phyloP scores from a whole-genome alignment of 2,797 vertebrate species.

The Gallinago solitaria region DNA sequence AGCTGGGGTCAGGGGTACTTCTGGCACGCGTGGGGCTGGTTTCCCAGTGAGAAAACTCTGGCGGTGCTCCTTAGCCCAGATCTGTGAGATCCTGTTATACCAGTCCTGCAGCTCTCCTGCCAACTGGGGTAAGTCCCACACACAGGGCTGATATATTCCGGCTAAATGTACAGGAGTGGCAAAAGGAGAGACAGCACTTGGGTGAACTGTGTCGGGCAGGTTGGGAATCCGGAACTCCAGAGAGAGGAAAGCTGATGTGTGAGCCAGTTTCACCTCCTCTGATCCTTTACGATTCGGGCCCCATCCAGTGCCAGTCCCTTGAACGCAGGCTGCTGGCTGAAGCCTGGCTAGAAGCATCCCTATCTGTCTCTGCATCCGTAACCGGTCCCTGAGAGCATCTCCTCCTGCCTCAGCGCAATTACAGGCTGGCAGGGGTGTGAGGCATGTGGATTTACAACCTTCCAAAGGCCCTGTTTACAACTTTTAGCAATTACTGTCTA shows the following conservation, averaged over 20 bases:
- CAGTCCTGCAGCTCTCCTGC: conserved; percentile 63
- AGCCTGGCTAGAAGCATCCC: neutral
- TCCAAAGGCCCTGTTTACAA: conserved; percentile 27
- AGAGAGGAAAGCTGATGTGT: neutral
- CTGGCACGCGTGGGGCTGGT: neutral
- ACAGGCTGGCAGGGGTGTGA: neutral
- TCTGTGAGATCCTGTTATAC: conserved; percentile 54
- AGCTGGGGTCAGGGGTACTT: neutral
- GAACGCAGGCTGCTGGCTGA: neutral
- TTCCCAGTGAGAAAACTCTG: neutral
- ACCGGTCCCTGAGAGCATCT: fast-evolving
- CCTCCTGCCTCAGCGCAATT: neutral
- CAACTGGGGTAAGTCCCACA: neutral
- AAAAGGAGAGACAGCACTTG: neutral
- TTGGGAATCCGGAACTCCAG: neutral
- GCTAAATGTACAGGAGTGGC: conserved; percentile 24
- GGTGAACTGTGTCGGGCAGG: conserved; percentile 2
- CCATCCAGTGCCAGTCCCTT: neutral
- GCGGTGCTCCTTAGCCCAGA: conserved; percentile 10
- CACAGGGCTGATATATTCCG: neutral
- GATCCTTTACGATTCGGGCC: neutral
- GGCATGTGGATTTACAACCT: conserved; percentile 45
- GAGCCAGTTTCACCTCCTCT: conserved; percentile 6
- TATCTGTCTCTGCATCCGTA: neutral
- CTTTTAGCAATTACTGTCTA: conserved; percentile 22